Evolutionary conservation across 2,797 vertebrate species (phyloP).

Genomic region (Esox lucius): DNA sequence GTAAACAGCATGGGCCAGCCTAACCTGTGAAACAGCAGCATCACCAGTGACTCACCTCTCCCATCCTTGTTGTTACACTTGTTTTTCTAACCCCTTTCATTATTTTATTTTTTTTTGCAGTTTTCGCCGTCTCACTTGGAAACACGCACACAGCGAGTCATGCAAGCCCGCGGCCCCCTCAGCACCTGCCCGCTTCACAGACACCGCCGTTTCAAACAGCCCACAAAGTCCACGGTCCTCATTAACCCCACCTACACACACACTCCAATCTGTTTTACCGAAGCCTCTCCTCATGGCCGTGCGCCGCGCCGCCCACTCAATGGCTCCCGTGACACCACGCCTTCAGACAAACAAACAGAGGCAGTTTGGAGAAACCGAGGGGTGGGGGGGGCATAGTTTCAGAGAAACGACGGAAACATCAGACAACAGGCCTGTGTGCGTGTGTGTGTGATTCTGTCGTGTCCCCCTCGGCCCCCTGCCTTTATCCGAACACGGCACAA

Average conservation of each 20-base stretch:
- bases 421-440: background rate
- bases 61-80: too few species aligned
- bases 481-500: background rate
- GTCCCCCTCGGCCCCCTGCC: background rate
- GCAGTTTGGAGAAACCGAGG: background rate
- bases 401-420: background rate
- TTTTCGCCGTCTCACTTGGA: too few species aligned
- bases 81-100: too few species aligned
- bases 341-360: background rate
- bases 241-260: background rate
- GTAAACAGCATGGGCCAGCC: background rate
- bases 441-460: background rate
- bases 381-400: background rate
- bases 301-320: background rate
- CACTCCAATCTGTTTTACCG: background rate
- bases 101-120: too few species aligned
- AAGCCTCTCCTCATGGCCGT: background rate
- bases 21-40: background rate
- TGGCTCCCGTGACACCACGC: background rate
- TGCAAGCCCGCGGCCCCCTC: too few species aligned
- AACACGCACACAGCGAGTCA: too few species aligned
- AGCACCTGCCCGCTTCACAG: too few species aligned
- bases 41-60: too few species aligned
- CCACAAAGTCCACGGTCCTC: background rate
- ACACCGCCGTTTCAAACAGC: too few species aligned